Base-by-base conservation (phyloP, 2,113 vertebrate genomes). In the Siniperca knerii region DNA sequence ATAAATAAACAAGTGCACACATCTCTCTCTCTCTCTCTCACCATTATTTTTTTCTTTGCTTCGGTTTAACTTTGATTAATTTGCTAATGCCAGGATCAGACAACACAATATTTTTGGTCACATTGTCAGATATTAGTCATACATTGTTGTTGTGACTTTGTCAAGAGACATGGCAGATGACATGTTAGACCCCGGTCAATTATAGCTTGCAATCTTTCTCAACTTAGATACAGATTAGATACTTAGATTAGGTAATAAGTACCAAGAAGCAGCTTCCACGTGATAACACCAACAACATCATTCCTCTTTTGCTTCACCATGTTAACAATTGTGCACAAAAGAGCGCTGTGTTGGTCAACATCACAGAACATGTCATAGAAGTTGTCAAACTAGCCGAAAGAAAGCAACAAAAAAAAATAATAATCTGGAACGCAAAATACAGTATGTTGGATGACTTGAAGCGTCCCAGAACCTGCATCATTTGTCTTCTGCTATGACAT, bases 1-100 rank as follows among this genome's bases (percentile, higher is more conserved):
- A 25, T 82, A 75, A 35, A 74, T 66, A 80, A 64, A 79, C 55
- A 40, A 58, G 33, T 11, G 21, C 29, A 67, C 37, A 50, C 11
- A n/a, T 44, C 16, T 55, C 55, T 66, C 35, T 25, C 25, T 25
- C 25, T 25, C 25, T 13, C 15, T 18, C 33, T 20, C n/a, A n/a
- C 29, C 6, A 42, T 46, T 46, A 35, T 6, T 16, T 46, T 25
- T 57, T 44, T 11, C 3, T 54, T 42, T 55, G 35, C 21, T 40
- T 46, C 16, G 21, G 25, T 35, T 55, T 21, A 66, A 55, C 61
- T 77, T 55, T 12, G 21, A 76, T 65, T 9, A 2, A 74, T 44
- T 44, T 29, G 13, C 16, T 37, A 42, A 44, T 4, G 23, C 7
- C 20, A 65, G 2, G 58, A 25, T 50, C 7, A 52, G 46, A 65